These are phyloP conservation scores for Laticauda laticaudata DNA, from an alignment of 2,113 vertebrate genomes.

Conservation along the genomic window DNA sequence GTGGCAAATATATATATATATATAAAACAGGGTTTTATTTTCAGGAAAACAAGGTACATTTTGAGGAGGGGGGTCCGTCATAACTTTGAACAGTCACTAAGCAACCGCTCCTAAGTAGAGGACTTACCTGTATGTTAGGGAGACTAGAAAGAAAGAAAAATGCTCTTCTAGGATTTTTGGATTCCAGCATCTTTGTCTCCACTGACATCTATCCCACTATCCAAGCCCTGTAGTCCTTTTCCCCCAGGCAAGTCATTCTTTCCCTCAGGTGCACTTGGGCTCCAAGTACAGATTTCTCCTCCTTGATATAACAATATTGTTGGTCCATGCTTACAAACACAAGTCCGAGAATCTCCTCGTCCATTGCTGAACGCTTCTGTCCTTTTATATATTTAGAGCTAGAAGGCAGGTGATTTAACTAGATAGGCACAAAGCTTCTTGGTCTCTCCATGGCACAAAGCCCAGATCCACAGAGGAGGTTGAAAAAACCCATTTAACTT, in stretches of 20 bases:
- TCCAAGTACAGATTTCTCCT: neutral
- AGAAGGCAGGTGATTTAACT: neutral
- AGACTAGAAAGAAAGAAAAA: neutral
- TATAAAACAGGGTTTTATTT: no score
- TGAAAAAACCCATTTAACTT: neutral
- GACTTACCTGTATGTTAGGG: neutral
- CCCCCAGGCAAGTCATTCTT: neutral
- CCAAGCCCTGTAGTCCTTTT: neutral
- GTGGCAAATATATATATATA: no score
- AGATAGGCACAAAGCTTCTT: neutral
- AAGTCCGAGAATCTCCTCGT: neutral
- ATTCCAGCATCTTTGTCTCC: neutral
- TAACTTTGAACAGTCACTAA: neutral
- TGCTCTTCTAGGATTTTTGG: neutral
- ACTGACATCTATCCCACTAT: neutral
- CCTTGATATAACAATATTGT: neutral
- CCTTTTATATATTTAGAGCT: neutral
- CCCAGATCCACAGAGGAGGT: neutral
- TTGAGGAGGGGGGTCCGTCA: no score
- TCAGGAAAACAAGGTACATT: neutral
- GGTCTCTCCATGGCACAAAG: neutral
- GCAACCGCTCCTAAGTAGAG: neutral
- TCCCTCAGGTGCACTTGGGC: neutral
- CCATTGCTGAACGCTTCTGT: neutral
- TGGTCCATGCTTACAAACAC: neutral